Evolutionary conservation across 2,888 invertebrate species (phyloP), one percentile per base, ranked within the genome.

Genomic region (Latheticus oryzae): DNA sequence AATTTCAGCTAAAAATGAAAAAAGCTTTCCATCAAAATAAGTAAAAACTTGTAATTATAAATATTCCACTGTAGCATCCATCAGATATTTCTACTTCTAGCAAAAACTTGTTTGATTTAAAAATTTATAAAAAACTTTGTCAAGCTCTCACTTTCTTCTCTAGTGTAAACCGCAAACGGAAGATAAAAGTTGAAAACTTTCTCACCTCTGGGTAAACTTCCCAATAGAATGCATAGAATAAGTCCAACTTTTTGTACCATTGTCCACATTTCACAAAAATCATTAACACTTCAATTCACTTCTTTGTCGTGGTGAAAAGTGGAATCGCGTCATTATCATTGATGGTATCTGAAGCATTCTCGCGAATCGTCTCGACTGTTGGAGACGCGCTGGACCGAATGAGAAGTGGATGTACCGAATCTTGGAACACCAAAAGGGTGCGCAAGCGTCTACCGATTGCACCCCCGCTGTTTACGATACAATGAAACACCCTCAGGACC

Each of bases 321-420:
- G n/a, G 11, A 8, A 8, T 35, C 35, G 28, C 28, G 12, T 5
- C 28, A 28, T 28, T 9, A 28, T 9, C 28, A 12, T 9, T 28
- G 28, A 12, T 19, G 19, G 21, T 19, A 21, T 38, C 37, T 15
- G 28, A 28, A 28, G 28, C 8, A 2, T 5, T 24, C 15, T 15
- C 33, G 13, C 48, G 40, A 23, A 21, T 35, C 38, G 51, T 21
- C 12, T 23, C 19, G 9, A 9, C 26, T 15, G 37, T 9, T 32
- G 32, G 32, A 15, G 45, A 37, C 64, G 70, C 68, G 68, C 64
- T 66, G 64, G 66, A 68, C 69, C 69, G 70, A 69, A 62, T 68
- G 67, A 60, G 58, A 61, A 61, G 63, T 61, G 61, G 65, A 63
- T 58, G 65, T 58, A 35, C 42, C 48, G 13, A 37, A 48, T 58